Conservation (phyloP, 2,113 vertebrate species). For the Colistium nudipinnis region DNA sequence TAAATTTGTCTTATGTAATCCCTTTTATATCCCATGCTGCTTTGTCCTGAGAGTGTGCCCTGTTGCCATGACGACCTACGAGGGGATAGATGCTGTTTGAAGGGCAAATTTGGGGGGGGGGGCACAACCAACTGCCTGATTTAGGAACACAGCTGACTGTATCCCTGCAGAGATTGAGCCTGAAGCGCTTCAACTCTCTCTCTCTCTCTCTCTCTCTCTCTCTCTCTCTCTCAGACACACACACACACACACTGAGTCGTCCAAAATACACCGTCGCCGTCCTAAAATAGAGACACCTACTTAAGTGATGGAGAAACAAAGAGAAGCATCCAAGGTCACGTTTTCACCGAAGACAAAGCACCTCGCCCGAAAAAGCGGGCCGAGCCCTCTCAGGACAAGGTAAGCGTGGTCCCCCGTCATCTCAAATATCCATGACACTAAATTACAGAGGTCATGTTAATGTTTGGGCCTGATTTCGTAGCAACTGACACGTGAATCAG, state of each 20-base stretch:
- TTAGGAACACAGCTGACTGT: slow-evolving; percentile 36
- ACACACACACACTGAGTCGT: not conserved
- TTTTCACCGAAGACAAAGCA: slow-evolving; percentile 35
- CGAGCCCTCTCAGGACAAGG: slow-evolving; percentile 15
- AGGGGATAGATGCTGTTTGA: slow-evolving; percentile 61
- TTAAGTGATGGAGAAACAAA: slow-evolving; percentile 29
- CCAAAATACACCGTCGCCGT: slow-evolving; percentile 19
- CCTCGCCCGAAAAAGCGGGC: slow-evolving; percentile 27
- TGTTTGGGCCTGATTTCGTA: too few species aligned
- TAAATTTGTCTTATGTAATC: slow-evolving; percentile 53
- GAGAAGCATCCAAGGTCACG: slow-evolving; percentile 3
- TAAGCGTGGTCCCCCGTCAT: too few species aligned
- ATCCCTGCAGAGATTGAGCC: slow-evolving; percentile 30
- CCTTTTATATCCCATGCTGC: slow-evolving; percentile 51
- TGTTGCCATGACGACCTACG: slow-evolving; percentile 65
- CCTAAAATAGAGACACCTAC: slow-evolving; percentile 49
- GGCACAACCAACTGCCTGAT: slow-evolving; percentile 34
- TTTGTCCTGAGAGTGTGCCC: slow-evolving; percentile 54
- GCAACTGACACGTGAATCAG: too few species aligned
- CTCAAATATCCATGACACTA: too few species aligned
- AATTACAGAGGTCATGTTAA: too few species aligned
- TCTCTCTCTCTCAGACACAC: not conserved
- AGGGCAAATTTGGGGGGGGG: slow-evolving; percentile 53
- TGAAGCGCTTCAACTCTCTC: slow-evolving; percentile 27
- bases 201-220: not conserved